Conservation (phyloP, 2,113 vertebrate species). For the Propithecus coquereli region DNA sequence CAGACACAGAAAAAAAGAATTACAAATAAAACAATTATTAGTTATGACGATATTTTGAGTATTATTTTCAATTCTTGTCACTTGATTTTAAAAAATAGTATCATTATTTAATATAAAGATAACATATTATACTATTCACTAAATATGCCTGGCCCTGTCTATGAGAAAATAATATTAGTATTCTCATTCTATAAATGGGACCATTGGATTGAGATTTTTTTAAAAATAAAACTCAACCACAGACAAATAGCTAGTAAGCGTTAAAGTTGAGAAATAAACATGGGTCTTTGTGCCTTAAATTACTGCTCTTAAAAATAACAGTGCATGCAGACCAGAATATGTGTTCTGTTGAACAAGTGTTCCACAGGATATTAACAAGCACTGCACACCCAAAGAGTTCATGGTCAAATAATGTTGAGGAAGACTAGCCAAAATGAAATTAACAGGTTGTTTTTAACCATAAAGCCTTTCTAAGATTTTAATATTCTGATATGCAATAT, state of each 20-base stretch:
- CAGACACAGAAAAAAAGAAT: background rate
- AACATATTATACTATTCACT: background rate
- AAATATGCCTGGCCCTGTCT: background rate
- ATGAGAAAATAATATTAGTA: background rate
- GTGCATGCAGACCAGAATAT: background rate
- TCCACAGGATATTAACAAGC: background rate
- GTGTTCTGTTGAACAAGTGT: background rate
- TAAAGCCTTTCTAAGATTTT: background rate
- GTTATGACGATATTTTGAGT: background rate
- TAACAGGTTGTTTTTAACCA: background rate
- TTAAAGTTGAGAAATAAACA: background rate
- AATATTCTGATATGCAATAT: background rate
- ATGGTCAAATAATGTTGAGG: background rate
- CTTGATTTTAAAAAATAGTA: background rate
- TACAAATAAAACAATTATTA: background rate
- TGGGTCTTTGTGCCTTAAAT: background rate
- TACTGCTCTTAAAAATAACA: background rate
- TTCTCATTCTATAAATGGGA: background rate
- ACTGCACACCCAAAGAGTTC: background rate
- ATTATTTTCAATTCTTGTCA: background rate
- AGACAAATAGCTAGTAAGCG: background rate
- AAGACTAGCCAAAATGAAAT: background rate
- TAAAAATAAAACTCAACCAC: background rate
- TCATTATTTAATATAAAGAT: background rate
- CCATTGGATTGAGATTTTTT: background rate